Percentiles rank a stretch among this genome's conserved stretches.
phyloP scores from a whole-genome alignment of 2,113 vertebrate genomes.

The Peromyscus maniculatus region DNA sequence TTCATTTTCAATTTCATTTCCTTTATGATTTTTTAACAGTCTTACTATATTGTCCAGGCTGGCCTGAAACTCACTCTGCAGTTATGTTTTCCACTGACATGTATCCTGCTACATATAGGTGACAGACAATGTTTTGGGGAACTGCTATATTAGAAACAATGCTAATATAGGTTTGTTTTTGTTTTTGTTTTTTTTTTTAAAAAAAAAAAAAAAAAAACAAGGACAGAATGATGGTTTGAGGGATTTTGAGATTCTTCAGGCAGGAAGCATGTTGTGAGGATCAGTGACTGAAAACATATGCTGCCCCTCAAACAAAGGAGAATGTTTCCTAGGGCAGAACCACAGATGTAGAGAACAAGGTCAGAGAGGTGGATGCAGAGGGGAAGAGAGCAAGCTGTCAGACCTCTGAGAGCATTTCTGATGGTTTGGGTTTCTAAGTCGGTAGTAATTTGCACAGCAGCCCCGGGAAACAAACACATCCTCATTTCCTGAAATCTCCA shows the following conservation, averaged over 20 bases:
- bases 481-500: conserved; percentile 27
- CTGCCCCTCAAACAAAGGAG: background rate
- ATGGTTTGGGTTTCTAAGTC: background rate
- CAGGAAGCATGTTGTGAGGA: background rate
- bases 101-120: background rate
- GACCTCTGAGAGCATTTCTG: background rate
- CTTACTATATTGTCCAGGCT: background rate
- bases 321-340: background rate
- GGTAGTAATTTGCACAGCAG: background rate
- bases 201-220: background rate
- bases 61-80: background rate
- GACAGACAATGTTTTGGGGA: background rate
- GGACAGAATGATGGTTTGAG: background rate
- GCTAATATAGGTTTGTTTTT: background rate
- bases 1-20: background rate
- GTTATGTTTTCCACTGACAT: background rate
- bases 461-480: conserved; percentile 24
- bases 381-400: background rate
- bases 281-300: background rate
- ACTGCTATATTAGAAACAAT: background rate
- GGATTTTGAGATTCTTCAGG: background rate
- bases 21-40: background rate
- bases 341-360: background rate
- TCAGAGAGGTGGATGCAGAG: background rate
- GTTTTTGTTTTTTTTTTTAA: no score